These are phyloP conservation scores for Poeciliopsis turneri DNA, from an alignment of 2,797 vertebrate genomes.

Conservation along the genomic window DNA sequence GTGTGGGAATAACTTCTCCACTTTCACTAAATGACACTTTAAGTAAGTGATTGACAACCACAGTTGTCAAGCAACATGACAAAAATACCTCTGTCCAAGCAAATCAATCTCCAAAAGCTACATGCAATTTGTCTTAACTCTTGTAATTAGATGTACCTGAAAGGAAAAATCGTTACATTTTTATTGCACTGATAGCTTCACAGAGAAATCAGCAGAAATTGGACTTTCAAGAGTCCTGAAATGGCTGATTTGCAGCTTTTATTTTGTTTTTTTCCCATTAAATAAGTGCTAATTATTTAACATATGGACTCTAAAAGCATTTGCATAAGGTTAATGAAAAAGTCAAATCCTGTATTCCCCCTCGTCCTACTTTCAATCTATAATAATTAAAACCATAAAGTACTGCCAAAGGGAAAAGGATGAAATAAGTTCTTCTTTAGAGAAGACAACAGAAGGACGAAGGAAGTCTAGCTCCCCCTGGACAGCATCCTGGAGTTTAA, in stretches of 20 bases:
- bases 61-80: not conserved
- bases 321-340: constrained; percentile 64
- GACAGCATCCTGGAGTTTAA: constrained; percentile 26
- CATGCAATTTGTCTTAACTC: not conserved
- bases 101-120: not conserved
- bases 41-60: not conserved
- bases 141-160: not conserved
- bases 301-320: constrained; percentile 31
- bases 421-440: not conserved
- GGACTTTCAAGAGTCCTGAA: not conserved
- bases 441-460: constrained; percentile 27
- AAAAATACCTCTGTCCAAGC: not conserved
- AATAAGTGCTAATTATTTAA: constrained; percentile 15
- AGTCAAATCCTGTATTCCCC: constrained; percentile 39
- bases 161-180: not conserved
- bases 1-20: not conserved
- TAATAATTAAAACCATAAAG: constrained; percentile 48
- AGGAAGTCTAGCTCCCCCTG: constrained; percentile 29
- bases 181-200: too few species aligned
- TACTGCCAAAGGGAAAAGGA: constrained; percentile 35
- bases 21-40: not conserved
- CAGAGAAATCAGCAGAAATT: too few species aligned
- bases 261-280: not conserved
- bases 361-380: constrained; percentile 16
- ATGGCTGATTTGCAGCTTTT: not conserved